Evolutionary conservation across 2,113 vertebrate genomes (phyloP), one percentile per base, ranked within the genome.

Genomic region (Empidonax alnorum): DNA sequence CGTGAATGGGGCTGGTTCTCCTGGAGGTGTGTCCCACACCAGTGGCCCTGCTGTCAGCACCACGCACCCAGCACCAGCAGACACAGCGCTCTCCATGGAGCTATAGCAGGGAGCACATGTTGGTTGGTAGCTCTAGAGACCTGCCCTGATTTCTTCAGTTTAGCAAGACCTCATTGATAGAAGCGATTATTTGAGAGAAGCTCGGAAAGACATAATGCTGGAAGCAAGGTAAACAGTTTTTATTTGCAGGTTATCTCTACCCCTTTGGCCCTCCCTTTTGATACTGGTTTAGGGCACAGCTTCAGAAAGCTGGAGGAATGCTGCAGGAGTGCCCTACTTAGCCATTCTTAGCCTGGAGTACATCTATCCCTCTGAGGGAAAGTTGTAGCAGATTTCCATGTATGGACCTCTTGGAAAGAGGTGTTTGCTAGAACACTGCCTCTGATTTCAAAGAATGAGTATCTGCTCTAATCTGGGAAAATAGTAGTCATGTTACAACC

Each of bases 31-130:
- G 66, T 41, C 83, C 79, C 50, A 20, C 12, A 4, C 1, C 37
- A 3, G 6, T 6, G 68, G 33, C 41, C 31, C 0, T 5, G n/a
- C 44, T 21, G 14, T 6, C 23, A 28, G 59, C 67, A 16, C 27
- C 2, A 1, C 0, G 1, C 4, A 4, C 17, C 31, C 3, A 2
- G 35, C 20, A 1, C 12, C 6, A 13, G 81, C 13, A 4, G 56
- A 31, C 25, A 25, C 9, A 0, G 41, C 0, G 0, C 31, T 42
- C 76, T 2, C 19, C 25, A 1, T 4, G n/a, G 35, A 21, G 37
- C n/a, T 42, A 49, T 4, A 0, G 41, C 8, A 10, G 3, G 12
- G 52, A 79, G 18, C n/a, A 16, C 2, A 0, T 1, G 1, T 3
- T 17, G 37, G 20, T 1, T 14, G 23, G n/a, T 35, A 49, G 24